A percentile compares a stretch with the other conserved stretches of the same genome.
These are phyloP conservation scores for Protobothrops mucrosquamatus DNA, from an alignment of 2,113 vertebrate species.

Conservation along the genomic window DNA sequence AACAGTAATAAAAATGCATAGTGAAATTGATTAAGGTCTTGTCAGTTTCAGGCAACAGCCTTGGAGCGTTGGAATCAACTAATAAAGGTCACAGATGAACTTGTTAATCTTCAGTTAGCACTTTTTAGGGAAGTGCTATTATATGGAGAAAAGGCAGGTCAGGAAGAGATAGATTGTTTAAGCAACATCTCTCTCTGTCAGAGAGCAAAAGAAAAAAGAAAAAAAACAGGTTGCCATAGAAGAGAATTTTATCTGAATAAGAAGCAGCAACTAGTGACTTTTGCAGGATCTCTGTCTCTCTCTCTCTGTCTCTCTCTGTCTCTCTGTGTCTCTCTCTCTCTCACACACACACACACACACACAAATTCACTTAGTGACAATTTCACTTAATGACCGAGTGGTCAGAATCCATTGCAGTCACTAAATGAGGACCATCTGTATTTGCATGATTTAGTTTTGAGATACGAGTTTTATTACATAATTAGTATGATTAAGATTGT, in stretches of 20 bases:
- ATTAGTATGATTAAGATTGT: not conserved
- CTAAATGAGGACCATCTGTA: not conserved
- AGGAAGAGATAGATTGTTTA: not conserved
- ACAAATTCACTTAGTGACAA: not conserved
- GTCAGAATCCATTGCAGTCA: not conserved
- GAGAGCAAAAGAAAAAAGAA: not conserved
- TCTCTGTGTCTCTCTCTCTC: too few species aligned
- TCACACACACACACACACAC: too few species aligned
- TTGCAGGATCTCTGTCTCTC: not conserved
- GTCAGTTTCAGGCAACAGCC: not conserved
- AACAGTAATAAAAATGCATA: not conserved
- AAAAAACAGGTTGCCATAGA: not conserved
- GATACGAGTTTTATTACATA: not conserved
- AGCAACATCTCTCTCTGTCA: not conserved
- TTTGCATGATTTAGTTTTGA: not conserved
- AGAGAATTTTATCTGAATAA: not conserved
- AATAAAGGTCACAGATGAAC: not conserved
- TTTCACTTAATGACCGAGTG: not conserved
- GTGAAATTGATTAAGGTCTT: not conserved
- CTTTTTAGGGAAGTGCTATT: not conserved
- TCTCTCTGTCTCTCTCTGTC: not conserved
- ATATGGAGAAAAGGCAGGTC: not conserved
- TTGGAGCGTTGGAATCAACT: not conserved
- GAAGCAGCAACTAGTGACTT: not conserved
- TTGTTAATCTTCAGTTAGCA: not conserved